Percentiles rank a stretch among this genome's conserved stretches.
Conservation (phyloP, 2,113 vertebrate species). For the Pipra filicauda region DNA sequence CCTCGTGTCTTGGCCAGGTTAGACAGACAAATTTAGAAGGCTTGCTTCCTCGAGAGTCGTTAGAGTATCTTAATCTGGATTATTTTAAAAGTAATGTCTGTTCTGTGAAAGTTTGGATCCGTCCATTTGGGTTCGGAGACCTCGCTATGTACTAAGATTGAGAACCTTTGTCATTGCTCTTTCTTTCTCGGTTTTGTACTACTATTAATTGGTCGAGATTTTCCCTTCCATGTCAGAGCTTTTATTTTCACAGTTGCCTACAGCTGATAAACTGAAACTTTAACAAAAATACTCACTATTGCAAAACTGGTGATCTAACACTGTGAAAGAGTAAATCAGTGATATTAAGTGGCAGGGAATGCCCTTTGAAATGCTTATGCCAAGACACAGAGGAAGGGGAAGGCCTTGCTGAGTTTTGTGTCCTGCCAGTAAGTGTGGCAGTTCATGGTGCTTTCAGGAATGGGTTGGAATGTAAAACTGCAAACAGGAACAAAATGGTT, state of each 20-base stretch:
- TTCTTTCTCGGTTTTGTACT: not conserved
- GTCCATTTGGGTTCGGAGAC: not conserved
- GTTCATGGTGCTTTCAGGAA: not conserved
- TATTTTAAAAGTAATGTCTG: not conserved
- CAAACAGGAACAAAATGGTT: not conserved
- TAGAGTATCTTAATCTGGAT: not conserved
- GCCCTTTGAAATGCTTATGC: not conserved
- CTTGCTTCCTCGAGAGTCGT: not conserved
- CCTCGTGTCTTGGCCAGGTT: not conserved
- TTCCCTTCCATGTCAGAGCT: not conserved
- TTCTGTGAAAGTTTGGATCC: not conserved
- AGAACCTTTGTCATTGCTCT: not conserved
- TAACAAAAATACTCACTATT: not conserved
- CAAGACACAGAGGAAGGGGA: not conserved
- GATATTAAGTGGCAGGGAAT: not conserved
- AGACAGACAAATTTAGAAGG: not conserved
- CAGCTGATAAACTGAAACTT: not conserved
- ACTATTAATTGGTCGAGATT: not conserved
- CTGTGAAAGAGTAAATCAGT: not conserved
- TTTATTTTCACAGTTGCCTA: not conserved
- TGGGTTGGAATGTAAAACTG: not conserved
- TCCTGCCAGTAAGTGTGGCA: not conserved
- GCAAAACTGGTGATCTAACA: not conserved
- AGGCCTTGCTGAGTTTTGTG: not conserved
- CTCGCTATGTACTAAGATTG: not conserved